These are phyloP conservation scores for Caprella mutica DNA, from an alignment of 2,888 invertebrate species.

Conservation along the genomic window DNA sequence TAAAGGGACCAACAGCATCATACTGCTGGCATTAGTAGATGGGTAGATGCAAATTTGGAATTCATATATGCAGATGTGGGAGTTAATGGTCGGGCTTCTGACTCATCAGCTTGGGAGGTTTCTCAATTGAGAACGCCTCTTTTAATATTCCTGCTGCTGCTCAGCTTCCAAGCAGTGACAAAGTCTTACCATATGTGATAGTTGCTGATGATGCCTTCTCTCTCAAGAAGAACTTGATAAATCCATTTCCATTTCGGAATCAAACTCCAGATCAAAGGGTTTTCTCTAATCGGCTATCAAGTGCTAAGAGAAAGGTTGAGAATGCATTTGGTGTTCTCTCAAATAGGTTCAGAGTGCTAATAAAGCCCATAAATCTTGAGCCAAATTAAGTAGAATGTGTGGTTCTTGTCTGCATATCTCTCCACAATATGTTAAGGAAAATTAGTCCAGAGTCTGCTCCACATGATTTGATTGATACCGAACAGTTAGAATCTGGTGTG, in stretches of 20 bases:
- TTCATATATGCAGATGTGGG: constrained; percentile 19
- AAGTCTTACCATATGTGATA: constrained; percentile 7
- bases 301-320: constrained; percentile 11
- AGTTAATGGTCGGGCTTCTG: constrained; percentile 8
- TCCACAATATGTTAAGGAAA: constrained; percentile 18
- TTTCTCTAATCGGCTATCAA: constrained; percentile 8
- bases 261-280: constrained; percentile 7
- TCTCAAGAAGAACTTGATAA: constrained; percentile 14
- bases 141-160: constrained; percentile 12
- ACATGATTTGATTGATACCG: background rate
- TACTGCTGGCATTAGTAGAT: background rate
- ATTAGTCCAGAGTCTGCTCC: background rate
- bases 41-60: background rate
- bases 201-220: constrained; percentile 16
- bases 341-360: constrained; percentile 12
- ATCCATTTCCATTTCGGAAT: constrained; percentile 8
- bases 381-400: constrained; percentile 11
- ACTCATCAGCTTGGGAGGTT: constrained; percentile 15
- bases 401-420: constrained; percentile 13
- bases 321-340: constrained; percentile 16
- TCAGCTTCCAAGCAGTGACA: background rate
- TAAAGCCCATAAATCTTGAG: constrained; percentile 12
- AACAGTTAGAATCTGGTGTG: background rate
- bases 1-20: constrained; percentile 4
- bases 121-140: constrained; percentile 1